These are phyloP conservation scores for Microcebus ravelobensis DNA, from an alignment of 2,113 vertebrate species.

Conservation along the genomic window DNA sequence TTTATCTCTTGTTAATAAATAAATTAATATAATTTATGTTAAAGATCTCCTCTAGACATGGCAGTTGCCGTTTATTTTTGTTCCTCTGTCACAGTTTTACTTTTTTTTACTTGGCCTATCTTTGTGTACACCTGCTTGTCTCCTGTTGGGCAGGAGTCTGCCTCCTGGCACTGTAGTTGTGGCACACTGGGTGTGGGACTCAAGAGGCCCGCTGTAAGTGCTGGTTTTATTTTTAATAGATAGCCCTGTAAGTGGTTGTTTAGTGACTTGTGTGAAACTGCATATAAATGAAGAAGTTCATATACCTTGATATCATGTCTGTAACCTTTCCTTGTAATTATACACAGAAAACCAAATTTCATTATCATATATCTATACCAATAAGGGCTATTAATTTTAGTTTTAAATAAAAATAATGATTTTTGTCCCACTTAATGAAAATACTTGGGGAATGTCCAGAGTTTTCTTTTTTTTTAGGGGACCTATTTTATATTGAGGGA, in stretches of 20 bases:
- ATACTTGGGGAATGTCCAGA: neutral
- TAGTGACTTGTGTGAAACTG: conserved; percentile 77
- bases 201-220: conserved; percentile 90
- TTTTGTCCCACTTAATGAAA: neutral
- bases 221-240: conserved; percentile 73
- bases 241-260: conserved; percentile 80
- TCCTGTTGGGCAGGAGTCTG: conserved; percentile 89
- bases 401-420: neutral
- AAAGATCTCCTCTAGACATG: conserved; percentile 63
- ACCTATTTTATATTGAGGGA: neutral
- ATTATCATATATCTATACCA: neutral
- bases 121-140: conserved; percentile 84
- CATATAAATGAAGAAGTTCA: conserved; percentile 75
- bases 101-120: conserved; percentile 85
- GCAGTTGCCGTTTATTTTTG: conserved; percentile 75
- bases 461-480: neutral
- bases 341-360: conserved; percentile 68
- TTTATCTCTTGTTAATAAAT: conserved; percentile 10
- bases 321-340: conserved; percentile 77
- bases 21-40: neutral
- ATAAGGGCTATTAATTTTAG: neutral
- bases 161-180: conserved; percentile 92
- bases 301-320: conserved; percentile 72
- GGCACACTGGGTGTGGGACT: conserved; percentile 90
- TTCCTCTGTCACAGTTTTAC: conserved; percentile 81